A percentile compares a stretch with the other conserved stretches of the same genome.
Evolutionary conservation across 2,888 invertebrate genomes (phyloP).

Genomic region (Sinodicranocentrus sp.): DNA sequence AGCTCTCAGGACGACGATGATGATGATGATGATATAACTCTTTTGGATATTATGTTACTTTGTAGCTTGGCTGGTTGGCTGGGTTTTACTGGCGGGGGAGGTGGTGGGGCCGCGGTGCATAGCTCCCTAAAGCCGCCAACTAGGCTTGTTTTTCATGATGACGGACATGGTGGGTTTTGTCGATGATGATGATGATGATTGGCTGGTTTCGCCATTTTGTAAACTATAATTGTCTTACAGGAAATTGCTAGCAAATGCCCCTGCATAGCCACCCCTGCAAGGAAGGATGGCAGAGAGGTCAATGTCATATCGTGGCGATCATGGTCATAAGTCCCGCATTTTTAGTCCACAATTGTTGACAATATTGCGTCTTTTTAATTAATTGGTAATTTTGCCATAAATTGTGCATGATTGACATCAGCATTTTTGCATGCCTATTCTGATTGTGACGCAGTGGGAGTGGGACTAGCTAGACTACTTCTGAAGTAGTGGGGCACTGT

Average conservation of each 20-base stretch:
- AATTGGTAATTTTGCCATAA: too few species aligned
- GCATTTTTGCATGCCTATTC: too few species aligned
- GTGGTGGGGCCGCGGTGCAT: slow-evolving; percentile 9
- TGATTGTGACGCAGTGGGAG: too few species aligned
- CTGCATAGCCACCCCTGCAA: not conserved
- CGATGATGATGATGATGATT: slow-evolving; percentile 16
- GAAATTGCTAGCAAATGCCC: not conserved
- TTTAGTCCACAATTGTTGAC: too few species aligned
- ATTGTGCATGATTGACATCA: too few species aligned
- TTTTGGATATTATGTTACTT: slow-evolving; percentile 49
- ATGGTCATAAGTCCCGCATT: too few species aligned
- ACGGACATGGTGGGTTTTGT: not conserved
- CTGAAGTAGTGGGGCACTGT: too few species aligned
- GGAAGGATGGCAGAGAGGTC: too few species aligned
- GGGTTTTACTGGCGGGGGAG: slow-evolving; percentile 22
- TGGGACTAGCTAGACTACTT: too few species aligned
- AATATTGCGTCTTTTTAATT: too few species aligned
- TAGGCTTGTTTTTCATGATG: slow-evolving; percentile 22
- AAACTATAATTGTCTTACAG: not conserved
- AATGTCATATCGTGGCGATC: too few species aligned
- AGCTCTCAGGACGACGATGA: slow-evolving; percentile 32
- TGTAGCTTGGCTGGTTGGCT: slow-evolving; percentile 20
- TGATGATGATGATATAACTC: slow-evolving; percentile 46
- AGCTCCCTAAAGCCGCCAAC: slow-evolving; percentile 7
- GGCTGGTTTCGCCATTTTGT: slow-evolving; percentile 15